These are phyloP conservation scores for Drosophila suzukii DNA, from an alignment of 1,140 invertebrate genomes.

Conservation along the genomic window DNA sequence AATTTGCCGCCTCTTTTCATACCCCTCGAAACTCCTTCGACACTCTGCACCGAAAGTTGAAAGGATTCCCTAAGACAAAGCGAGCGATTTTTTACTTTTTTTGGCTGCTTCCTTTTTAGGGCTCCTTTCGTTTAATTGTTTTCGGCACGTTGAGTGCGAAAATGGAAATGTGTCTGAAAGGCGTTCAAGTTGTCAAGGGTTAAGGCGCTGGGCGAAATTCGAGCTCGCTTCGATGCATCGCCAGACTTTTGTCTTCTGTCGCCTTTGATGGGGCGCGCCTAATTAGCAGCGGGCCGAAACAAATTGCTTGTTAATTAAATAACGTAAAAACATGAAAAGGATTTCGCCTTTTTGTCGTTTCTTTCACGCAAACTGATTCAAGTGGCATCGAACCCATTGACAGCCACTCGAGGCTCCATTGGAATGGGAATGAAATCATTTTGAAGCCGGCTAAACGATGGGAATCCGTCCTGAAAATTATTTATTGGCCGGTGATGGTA, in stretches of 20 bases:
- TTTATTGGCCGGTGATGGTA: not conserved
- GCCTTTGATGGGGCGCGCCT: conserved; percentile 55
- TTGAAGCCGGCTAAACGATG: conserved; percentile 1
- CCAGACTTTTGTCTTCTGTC: conserved; percentile 40
- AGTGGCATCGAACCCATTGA: conserved; percentile 48
- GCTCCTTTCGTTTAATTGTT: conserved; percentile 54
- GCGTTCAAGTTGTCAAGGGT: conserved; percentile 39
- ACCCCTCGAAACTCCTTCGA: not conserved
- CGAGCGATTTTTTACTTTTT: conserved; percentile 16
- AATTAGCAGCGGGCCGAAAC: conserved; percentile 52
- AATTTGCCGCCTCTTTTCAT: conserved; percentile 2
- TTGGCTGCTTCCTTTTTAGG: conserved; percentile 27
- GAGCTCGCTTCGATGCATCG: conserved; percentile 56
- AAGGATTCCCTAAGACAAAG: conserved; percentile 44
- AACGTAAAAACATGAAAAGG: conserved; percentile 53
- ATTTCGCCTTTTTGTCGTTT: conserved; percentile 30
- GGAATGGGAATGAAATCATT: not conserved
- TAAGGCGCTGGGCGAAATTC: conserved; percentile 34
- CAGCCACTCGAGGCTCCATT: conserved; percentile 16
- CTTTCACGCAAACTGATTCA: conserved; percentile 35
- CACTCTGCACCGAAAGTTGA: conserved; percentile 14
- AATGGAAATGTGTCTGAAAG: conserved; percentile 53
- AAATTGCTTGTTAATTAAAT: conserved; percentile 66
- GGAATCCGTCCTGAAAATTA: conserved; percentile 1
- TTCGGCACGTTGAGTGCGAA: conserved; percentile 59